Evolutionary conservation across 2,797 vertebrate species (phyloP).

Genomic region (Tokudaia tokunoshimensis): DNA sequence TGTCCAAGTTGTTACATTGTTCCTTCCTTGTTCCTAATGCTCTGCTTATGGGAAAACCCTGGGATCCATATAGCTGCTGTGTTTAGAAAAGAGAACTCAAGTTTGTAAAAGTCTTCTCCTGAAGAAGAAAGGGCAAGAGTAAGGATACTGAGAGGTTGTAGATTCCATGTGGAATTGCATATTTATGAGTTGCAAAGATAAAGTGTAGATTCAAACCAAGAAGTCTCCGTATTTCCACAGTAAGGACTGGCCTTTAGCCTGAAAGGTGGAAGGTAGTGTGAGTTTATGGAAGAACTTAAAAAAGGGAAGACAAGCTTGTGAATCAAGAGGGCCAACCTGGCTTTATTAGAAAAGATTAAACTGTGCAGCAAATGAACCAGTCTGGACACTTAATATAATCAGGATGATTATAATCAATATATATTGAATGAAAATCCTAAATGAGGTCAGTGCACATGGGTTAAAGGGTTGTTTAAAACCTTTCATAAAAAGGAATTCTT

Average conservation of each 20-base stretch:
- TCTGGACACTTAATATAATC: background rate
- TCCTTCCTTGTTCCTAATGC: background rate
- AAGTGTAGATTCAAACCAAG: background rate
- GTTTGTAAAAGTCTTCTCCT: background rate
- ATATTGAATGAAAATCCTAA: background rate
- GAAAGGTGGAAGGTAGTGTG: background rate
- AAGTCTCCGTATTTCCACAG: background rate
- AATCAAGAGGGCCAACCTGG: background rate
- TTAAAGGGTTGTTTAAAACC: background rate
- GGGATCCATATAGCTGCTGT: background rate
- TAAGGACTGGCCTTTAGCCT: background rate
- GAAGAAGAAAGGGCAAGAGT: background rate
- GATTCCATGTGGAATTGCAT: background rate
- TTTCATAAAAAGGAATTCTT: background rate
- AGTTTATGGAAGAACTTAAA: background rate
- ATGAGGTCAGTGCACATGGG: background rate
- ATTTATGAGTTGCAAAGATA: background rate
- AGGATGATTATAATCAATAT: background rate
- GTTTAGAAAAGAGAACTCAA: conserved; percentile 12
- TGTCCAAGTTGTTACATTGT: background rate
- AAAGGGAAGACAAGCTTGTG: background rate
- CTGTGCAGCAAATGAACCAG: background rate
- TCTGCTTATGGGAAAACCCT: background rate
- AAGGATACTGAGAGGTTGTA: background rate
- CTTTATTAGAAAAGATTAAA: background rate